A percentile compares a stretch with the other conserved stretches of the same genome.
Conservation (phyloP, 1,140 invertebrate genomes). For the Calosoma granatense region DNA sequence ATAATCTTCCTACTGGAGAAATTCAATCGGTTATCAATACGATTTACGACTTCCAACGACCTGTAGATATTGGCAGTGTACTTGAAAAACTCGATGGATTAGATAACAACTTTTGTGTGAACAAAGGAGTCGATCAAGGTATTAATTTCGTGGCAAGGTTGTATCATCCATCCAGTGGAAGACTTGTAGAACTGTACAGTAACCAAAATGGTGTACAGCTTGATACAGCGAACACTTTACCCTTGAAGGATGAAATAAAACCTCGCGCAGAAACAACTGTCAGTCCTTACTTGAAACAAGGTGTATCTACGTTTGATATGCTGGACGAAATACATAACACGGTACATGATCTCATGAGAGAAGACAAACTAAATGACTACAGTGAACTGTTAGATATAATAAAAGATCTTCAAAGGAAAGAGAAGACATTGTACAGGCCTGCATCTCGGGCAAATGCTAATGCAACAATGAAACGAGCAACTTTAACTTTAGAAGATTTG, state of each 20-base stretch:
- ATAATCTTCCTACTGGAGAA: slow-evolving; percentile 54
- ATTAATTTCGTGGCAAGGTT: slow-evolving; percentile 24
- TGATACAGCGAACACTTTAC: slow-evolving; percentile 53
- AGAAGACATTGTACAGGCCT: background rate
- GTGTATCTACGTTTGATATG: slow-evolving; percentile 8
- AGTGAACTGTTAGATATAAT: slow-evolving; percentile 15
- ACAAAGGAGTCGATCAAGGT: slow-evolving; percentile 22
- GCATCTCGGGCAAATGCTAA: background rate
- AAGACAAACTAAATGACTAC: slow-evolving; percentile 16
- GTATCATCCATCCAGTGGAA: slow-evolving; percentile 45
- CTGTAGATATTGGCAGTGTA: slow-evolving; percentile 22
- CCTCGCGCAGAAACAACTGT: slow-evolving; percentile 16
- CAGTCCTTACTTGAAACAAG: background rate
- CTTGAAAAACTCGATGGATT: slow-evolving; percentile 41
- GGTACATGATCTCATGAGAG: slow-evolving; percentile 11
- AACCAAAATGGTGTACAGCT: slow-evolving; percentile 66
- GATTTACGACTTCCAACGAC: slow-evolving; percentile 45
- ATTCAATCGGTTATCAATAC: slow-evolving; percentile 45
- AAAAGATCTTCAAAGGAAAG: slow-evolving; percentile 10
- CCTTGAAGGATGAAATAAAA: slow-evolving; percentile 19
- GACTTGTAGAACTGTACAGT: slow-evolving; percentile 51
- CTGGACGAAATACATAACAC: slow-evolving; percentile 16
- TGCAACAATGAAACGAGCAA: background rate
- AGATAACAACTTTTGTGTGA: slow-evolving; percentile 58
- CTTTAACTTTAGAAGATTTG: background rate